phyloP scores from a whole-genome alignment of 2,888 invertebrate genomes.

The Ceriagrion tenellum region DNA sequence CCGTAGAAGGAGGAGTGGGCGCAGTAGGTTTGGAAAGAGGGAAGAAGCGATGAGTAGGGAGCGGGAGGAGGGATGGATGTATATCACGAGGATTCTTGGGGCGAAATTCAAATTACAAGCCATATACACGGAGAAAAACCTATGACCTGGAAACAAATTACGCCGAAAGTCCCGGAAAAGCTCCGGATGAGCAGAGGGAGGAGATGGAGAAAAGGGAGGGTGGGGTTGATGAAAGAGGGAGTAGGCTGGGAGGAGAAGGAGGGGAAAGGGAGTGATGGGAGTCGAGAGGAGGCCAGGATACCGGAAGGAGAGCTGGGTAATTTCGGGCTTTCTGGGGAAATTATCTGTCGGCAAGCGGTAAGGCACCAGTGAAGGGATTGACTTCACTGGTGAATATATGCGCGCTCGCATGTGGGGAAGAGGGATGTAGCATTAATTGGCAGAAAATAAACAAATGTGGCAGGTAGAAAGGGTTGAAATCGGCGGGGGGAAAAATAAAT shows the following conservation, averaged over 20 bases:
- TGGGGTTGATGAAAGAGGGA: not conserved
- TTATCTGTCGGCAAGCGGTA: slow-evolving; percentile 41
- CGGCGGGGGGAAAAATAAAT: not conserved
- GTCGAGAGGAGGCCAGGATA: not conserved
- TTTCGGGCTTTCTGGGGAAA: not conserved
- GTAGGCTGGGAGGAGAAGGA: not conserved
- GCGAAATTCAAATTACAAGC: slow-evolving; percentile 58
- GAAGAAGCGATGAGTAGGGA: not conserved
- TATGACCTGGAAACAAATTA: slow-evolving; percentile 58
- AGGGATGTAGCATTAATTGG: slow-evolving; percentile 19
- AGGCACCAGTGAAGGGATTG: not conserved
- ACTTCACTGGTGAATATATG: not conserved
- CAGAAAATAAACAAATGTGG: not conserved
- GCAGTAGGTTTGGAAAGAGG: not conserved
- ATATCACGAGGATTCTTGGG: slow-evolving; percentile 40
- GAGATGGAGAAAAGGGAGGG: not conserved
- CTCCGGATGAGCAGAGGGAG: not conserved
- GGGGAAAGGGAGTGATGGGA: not conserved
- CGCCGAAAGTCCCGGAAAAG: not conserved
- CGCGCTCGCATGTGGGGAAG: not conserved
- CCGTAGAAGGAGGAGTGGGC: not conserved
- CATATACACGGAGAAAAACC: slow-evolving; percentile 52
- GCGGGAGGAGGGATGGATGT: not conserved
- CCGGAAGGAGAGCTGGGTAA: not conserved
- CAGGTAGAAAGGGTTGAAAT: not conserved